Evolutionary conservation across 2,888 invertebrate species (phyloP).

Genomic region (Polietes domitor): DNA sequence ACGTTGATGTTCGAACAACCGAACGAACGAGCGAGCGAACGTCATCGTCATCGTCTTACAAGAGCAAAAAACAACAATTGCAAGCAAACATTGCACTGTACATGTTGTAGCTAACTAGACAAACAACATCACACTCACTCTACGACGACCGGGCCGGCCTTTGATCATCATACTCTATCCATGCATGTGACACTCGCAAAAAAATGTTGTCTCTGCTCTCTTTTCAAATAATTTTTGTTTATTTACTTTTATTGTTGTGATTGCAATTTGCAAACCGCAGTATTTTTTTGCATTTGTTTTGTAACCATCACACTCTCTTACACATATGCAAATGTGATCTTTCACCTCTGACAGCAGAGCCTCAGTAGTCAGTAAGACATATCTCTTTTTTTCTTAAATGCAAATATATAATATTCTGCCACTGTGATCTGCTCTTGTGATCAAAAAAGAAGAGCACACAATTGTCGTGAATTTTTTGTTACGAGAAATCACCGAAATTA

Average conservation of each 20-base stretch:
- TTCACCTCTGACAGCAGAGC: background rate
- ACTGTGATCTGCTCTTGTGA: no score
- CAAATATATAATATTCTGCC: no score
- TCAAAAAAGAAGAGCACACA: no score
- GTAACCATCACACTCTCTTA: background rate
- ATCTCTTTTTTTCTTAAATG: no score
- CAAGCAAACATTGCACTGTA: background rate
- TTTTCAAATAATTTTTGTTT: background rate
- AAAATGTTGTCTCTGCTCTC: background rate
- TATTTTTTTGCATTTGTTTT: background rate
- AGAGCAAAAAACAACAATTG: background rate
- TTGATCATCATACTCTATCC: background rate
- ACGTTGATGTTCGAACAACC: background rate
- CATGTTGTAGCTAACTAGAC: background rate
- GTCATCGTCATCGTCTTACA: no score
- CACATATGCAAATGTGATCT: background rate
- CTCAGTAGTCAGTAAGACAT: background rate
- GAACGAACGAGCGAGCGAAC: background rate
- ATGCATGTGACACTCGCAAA: background rate
- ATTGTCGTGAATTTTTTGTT: no score
- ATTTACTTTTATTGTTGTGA: slow-evolving; percentile 13
- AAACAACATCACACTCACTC: background rate
- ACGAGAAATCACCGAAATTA: no score
- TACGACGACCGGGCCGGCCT: background rate
- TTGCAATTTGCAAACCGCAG: background rate